A percentile compares a stretch with the other conserved stretches of the same genome.
phyloP scores from a whole-genome alignment of 2,113 vertebrate species.

The Accipiter virgatus region DNA sequence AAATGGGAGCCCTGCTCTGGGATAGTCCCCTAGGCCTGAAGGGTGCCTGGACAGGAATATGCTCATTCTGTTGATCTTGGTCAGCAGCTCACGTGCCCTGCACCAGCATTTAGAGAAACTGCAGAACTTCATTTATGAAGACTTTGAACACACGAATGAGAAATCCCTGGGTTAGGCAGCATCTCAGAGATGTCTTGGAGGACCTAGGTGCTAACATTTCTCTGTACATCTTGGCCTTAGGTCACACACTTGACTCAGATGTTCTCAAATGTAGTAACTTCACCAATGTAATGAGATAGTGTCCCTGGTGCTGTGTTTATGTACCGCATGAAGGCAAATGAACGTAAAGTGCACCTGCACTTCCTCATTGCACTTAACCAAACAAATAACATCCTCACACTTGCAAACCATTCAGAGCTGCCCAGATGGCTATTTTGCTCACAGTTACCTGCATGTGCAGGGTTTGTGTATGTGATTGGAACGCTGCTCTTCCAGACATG shows the following conservation, averaged over 20 bases:
- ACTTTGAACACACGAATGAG: not conserved
- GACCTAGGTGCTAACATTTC: not conserved
- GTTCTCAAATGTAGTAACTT: not conserved
- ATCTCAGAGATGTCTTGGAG: not conserved
- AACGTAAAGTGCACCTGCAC: not conserved
- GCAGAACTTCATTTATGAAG: not conserved
- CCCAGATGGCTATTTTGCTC: not conserved
- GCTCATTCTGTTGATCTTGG: not conserved
- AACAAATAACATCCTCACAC: not conserved
- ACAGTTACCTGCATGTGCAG: not conserved
- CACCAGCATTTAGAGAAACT: not conserved
- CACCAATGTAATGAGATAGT: not conserved
- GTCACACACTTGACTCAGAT: not conserved
- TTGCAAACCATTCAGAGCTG: not conserved
- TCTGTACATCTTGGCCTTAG: not conserved
- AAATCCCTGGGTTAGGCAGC: not conserved
- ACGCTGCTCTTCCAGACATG: not conserved
- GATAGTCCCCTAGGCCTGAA: not conserved
- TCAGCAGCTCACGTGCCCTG: not conserved
- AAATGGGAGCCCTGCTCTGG: not conserved
- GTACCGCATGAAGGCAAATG: not conserved
- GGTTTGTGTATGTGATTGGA: not conserved
- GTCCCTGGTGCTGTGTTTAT: not conserved
- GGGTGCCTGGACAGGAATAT: not conserved
- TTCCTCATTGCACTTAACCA: not conserved